Percentiles rank a stretch among this genome's conserved stretches.
Evolutionary conservation across 2,113 vertebrate species (phyloP).

Genomic region (Phrynosoma blainvillii): DNA sequence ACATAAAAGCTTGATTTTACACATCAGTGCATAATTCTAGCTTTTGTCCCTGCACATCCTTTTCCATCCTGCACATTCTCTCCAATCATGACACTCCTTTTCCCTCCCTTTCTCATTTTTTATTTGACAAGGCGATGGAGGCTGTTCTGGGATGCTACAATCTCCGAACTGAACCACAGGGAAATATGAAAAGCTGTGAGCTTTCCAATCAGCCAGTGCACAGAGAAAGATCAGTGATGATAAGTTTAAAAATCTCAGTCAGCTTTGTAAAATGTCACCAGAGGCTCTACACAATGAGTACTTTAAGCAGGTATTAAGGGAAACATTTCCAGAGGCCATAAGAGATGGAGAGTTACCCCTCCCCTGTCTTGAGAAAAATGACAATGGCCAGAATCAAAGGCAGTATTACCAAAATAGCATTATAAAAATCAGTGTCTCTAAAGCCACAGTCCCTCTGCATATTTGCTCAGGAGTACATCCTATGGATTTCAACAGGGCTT

Average conservation of each 20-base stretch:
- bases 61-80: not conserved
- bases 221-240: slow-evolving; percentile 50
- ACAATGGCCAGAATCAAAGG: slow-evolving; percentile 40
- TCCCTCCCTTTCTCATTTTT: slow-evolving; percentile 21
- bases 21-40: slow-evolving; percentile 39
- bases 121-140: slow-evolving; percentile 26
- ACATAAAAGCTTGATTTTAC: slow-evolving; percentile 30
- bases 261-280: slow-evolving; percentile 30
- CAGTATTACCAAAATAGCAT: slow-evolving; percentile 19
- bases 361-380: slow-evolving; percentile 44
- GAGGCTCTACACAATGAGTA: slow-evolving; percentile 31
- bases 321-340: slow-evolving; percentile 37
- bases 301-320: slow-evolving; percentile 40
- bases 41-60: not conserved
- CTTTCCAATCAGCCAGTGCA: slow-evolving; percentile 55
- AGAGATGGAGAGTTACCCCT: slow-evolving; percentile 56
- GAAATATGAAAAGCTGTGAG: slow-evolving; percentile 51
- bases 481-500: not conserved
- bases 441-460: not conserved
- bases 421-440: slow-evolving; percentile 45
- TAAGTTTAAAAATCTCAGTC: slow-evolving; percentile 50
- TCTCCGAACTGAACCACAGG: slow-evolving; percentile 43
- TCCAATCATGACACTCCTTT: not conserved
- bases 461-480: not conserved
- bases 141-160: slow-evolving; percentile 15